Base-by-base conservation (phyloP, 2,797 vertebrate species). In the Darevskia nairensis region DNA sequence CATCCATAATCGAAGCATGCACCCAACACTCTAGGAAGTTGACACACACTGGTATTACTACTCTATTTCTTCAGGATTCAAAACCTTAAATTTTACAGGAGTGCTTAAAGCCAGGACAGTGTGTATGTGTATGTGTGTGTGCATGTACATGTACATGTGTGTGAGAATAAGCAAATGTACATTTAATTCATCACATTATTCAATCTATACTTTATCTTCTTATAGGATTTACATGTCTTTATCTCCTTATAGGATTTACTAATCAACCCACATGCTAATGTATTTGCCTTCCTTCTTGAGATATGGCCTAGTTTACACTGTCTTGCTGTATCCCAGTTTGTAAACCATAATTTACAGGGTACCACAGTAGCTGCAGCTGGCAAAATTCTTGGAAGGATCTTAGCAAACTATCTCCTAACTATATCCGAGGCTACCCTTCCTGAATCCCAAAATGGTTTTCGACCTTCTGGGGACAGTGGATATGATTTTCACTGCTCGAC, bases 211-310 rank as follows among this genome's bases (percentile, higher is more conserved):
- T 35, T 74, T 86, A 88, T 89, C 44, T 90, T 32, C 88, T 89
- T 91, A 90, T 32, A 78, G 80, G 89, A 88, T 92, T 95, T 94
- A 10, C 93, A 89, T 85, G 74, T 83, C 15, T 35, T 74, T 86
- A 88, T 89, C 44, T 90, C 35, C 88, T 89, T 91, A 90, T 32
- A 78, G 80, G 89, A 88, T 92, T 95, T 94, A 89, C 92, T 85
- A 94, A 93, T 81, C 50, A 92, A 89, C 86, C 81, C 80, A 85
- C 50, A 66, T 83, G 82, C 88, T 91, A 92, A 94, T 93, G 92
- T 82, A 39, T 92, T 93, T 92, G 74, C 91, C 89, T 0, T 83
- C 91, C 89, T 55, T 55, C 50, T 55, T 55, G 50, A 55, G 50
- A 55, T 50, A 11, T 50, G 50, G 50, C 50, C 50, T 82, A 1